Evolutionary conservation across 1,140 invertebrate genomes (phyloP).

Genomic region (Pogonognathellus flavescens): DNA sequence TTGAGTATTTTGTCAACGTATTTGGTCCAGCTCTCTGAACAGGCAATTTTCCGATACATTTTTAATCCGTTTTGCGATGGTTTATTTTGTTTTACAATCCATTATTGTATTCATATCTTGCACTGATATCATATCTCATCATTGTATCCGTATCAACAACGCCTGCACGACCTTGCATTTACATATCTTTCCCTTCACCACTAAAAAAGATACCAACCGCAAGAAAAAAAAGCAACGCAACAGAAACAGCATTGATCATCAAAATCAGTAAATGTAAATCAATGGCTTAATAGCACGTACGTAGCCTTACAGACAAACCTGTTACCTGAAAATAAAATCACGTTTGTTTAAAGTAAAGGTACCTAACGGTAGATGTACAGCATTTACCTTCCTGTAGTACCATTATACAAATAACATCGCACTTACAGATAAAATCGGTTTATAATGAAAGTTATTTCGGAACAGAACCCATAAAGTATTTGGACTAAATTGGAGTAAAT

Average conservation of each 20-base stretch:
- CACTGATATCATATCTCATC: conserved; percentile 4
- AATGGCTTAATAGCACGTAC: background rate
- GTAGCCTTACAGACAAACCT: background rate
- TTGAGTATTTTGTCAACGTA: too few species aligned
- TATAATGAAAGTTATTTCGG: too few species aligned
- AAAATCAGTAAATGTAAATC: background rate
- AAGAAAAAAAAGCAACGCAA: background rate
- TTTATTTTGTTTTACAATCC: too few species aligned
- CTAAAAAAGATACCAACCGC: background rate
- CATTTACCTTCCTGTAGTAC: too few species aligned
- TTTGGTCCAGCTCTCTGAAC: too few species aligned
- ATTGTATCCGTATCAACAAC: conserved; percentile 3
- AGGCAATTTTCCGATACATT: too few species aligned
- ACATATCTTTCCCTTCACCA: background rate
- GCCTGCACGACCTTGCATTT: background rate
- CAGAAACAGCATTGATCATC: background rate
- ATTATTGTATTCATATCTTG: too few species aligned
- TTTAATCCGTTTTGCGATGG: too few species aligned
- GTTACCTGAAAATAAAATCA: background rate
- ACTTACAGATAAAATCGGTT: too few species aligned
- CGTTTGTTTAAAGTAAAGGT: background rate
- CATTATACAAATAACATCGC: too few species aligned
- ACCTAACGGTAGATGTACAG: background rate
- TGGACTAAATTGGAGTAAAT: background rate
- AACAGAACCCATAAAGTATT: too few species aligned